phyloP scores from a whole-genome alignment of 2,888 invertebrate species.

The Zonitis immaculata region DNA sequence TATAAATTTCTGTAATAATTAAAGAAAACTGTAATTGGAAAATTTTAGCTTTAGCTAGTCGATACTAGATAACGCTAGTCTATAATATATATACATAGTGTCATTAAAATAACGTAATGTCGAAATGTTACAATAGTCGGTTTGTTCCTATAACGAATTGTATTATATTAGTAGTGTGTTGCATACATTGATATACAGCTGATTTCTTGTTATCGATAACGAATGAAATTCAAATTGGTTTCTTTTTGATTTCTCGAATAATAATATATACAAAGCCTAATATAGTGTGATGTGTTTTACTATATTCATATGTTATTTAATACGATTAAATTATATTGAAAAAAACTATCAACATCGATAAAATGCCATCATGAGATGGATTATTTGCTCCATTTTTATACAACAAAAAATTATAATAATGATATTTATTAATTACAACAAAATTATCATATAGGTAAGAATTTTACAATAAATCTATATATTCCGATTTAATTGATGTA shows the following conservation, averaged over 20 bases:
- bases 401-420: not conserved
- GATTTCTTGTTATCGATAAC: slow-evolving; percentile 2
- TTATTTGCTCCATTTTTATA: not conserved
- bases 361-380: not conserved
- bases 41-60: not conserved
- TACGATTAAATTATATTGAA: not conserved
- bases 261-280: not conserved
- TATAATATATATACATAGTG: not conserved
- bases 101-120: slow-evolving; percentile 5
- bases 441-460: slow-evolving; percentile 3
- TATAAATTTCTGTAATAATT: not conserved
- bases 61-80: not conserved
- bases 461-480: too few species aligned
- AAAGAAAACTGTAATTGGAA: too few species aligned
- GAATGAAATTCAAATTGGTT: not conserved
- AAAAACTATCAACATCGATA: not conserved
- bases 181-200: slow-evolving; percentile 6
- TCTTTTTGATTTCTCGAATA: not conserved
- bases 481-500: too few species aligned
- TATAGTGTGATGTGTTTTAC: slow-evolving; percentile 10
- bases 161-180: slow-evolving; percentile 16
- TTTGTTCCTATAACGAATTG: too few species aligned
- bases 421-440: not conserved
- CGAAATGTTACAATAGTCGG: too few species aligned
- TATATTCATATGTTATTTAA: not conserved